A percentile compares a stretch with the other conserved stretches of the same genome.
These are phyloP conservation scores for Therioaphis trifolii DNA, from an alignment of 2,888 invertebrate genomes.

Conservation along the genomic window DNA sequence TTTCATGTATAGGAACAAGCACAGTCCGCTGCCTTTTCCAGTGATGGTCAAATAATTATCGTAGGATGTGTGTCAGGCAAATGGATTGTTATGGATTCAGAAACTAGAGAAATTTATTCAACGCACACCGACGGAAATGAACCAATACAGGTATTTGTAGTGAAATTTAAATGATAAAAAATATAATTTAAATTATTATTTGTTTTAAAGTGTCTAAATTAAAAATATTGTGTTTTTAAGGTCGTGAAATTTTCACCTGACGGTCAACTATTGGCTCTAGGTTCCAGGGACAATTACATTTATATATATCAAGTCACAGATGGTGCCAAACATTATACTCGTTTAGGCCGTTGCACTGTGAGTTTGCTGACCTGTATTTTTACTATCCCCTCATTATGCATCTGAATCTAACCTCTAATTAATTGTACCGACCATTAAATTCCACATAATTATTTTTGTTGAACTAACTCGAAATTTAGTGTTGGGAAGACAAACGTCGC, in stretches of 20 bases:
- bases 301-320: slow-evolving; percentile 89
- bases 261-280: slow-evolving; percentile 83
- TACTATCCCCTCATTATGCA: neutral
- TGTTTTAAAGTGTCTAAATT: no score
- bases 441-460: slow-evolving; percentile 42
- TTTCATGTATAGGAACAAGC: slow-evolving; percentile 77
- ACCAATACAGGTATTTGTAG: slow-evolving; percentile 70
- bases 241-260: slow-evolving; percentile 84
- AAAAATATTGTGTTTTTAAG: slow-evolving; percentile 70
- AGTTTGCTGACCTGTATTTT: slow-evolving; percentile 68
- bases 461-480: slow-evolving; percentile 36
- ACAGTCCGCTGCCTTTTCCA: slow-evolving; percentile 84
- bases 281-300: slow-evolving; percentile 89
- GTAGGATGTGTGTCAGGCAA: slow-evolving; percentile 83
- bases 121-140: slow-evolving; percentile 78
- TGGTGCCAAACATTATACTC: slow-evolving; percentile 79
- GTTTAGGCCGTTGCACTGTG: slow-evolving; percentile 87
- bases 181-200: neutral
- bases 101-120: slow-evolving; percentile 79
- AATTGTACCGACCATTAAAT: neutral
- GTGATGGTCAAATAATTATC: slow-evolving; percentile 79
- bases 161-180: neutral
- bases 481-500: slow-evolving; percentile 59
- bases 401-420: neutral
- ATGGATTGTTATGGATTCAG: slow-evolving; percentile 87